Conservation (phyloP, 2,797 vertebrate genomes). For the Aphelocoma californica region DNA sequence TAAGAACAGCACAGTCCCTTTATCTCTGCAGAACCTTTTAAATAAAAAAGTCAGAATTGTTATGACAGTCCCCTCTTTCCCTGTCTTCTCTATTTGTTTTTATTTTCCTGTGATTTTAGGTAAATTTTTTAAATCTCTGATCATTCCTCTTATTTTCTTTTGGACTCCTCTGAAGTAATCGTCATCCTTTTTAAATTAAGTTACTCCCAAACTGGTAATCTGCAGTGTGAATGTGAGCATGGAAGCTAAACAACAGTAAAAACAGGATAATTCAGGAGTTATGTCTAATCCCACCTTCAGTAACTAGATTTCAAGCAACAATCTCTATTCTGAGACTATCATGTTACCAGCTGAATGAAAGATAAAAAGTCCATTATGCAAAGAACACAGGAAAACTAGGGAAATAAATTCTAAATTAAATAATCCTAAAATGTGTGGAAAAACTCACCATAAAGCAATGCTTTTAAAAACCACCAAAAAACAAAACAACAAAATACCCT, state of each 20-base stretch:
- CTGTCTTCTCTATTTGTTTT: background rate
- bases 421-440: background rate
- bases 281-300: background rate
- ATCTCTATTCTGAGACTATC: background rate
- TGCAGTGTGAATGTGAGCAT: background rate
- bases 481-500: accelerated
- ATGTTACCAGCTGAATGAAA: background rate
- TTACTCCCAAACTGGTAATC: background rate
- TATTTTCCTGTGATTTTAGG: background rate
- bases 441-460: background rate
- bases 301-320: background rate
- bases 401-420: background rate
- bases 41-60: background rate
- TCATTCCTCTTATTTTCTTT: background rate
- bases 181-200: background rate
- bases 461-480: background rate
- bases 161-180: background rate
- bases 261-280: background rate
- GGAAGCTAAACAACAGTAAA: background rate
- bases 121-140: background rate
- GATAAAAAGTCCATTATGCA: background rate
- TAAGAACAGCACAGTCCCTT: background rate
- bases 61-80: background rate
- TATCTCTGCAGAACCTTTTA: background rate
- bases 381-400: background rate